These are phyloP conservation scores for Seira musarum DNA, from an alignment of 2,888 invertebrate genomes.

Conservation along the genomic window DNA sequence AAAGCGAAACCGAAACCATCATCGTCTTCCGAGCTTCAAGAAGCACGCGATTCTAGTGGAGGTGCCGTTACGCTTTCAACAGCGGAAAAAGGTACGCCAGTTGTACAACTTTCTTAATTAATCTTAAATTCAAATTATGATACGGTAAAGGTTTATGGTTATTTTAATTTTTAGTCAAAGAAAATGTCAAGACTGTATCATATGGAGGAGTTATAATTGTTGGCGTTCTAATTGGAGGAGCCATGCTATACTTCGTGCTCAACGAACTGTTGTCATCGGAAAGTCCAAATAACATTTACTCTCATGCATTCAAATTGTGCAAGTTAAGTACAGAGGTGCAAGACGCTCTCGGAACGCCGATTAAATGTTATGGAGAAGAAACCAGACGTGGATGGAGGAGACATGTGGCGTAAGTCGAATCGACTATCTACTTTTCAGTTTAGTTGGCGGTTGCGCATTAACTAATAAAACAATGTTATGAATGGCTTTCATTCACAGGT, in stretches of 20 bases:
- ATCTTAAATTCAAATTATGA: no score
- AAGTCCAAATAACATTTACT: slow-evolving; percentile 87
- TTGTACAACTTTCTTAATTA: no score
- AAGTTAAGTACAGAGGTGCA: slow-evolving; percentile 82
- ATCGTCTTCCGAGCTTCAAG: slow-evolving; percentile 37
- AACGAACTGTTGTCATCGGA: slow-evolving; percentile 90
- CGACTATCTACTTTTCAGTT: neutral
- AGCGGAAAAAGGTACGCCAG: slow-evolving; percentile 64
- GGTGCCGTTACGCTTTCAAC: slow-evolving; percentile 59
- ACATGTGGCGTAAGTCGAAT: slow-evolving; percentile 79
- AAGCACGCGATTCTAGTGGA: slow-evolving; percentile 37
- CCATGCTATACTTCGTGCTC: slow-evolving; percentile 88
- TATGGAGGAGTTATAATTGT: slow-evolving; percentile 87
- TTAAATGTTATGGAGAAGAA: slow-evolving; percentile 90
- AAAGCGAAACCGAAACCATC: slow-evolving; percentile 28
- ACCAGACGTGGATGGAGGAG: slow-evolving; percentile 85
- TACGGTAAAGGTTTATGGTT: neutral
- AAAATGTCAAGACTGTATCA: slow-evolving; percentile 90
- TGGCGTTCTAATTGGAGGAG: slow-evolving; percentile 86
- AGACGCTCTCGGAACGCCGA: slow-evolving; percentile 90
- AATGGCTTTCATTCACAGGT: slow-evolving; percentile 3
- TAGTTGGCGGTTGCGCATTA: neutral
- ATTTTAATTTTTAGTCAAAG: slow-evolving; percentile 80
- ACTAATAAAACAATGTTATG: neutral
- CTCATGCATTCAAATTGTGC: slow-evolving; percentile 84